Conservation (phyloP, 2,888 invertebrate species). For the Nudaria mundana region DNA sequence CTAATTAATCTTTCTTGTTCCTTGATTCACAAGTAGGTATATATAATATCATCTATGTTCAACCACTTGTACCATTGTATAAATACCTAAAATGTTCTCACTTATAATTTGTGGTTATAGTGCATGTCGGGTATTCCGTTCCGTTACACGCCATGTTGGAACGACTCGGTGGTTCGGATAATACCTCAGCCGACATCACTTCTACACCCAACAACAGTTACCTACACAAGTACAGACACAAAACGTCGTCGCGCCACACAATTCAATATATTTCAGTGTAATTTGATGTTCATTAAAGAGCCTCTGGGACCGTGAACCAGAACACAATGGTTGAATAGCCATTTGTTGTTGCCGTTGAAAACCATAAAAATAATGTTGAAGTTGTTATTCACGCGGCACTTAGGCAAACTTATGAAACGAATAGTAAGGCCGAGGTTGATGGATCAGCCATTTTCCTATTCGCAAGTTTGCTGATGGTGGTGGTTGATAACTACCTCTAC, state of each 20-base stretch:
- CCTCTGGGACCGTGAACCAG: conserved; percentile 79
- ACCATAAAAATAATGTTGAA: conserved; percentile 71
- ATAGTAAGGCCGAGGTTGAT: conserved; percentile 56
- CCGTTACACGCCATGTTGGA: conserved; percentile 72
- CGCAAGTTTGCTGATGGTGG: conserved; percentile 41
- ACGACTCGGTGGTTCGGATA: conserved; percentile 64
- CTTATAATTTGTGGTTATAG: conserved; percentile 79
- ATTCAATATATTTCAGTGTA: conserved; percentile 80
- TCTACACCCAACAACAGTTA: conserved; percentile 67
- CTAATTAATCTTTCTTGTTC: too few relatives aligned
- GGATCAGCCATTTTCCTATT: conserved; percentile 50
- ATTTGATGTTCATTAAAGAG: conserved; percentile 81
- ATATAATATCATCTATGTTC: too few relatives aligned
- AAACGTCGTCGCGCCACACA: conserved; percentile 74
- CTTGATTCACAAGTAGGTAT: too few relatives aligned
- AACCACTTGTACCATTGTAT: too few relatives aligned
- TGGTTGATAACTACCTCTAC: conserved; percentile 43
- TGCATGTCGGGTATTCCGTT: conserved; percentile 77
- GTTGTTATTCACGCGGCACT: conserved; percentile 72
- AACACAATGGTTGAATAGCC: conserved; percentile 81
- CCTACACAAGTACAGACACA: conserved; percentile 65
- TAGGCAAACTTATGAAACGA: conserved; percentile 71
- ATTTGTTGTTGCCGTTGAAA: conserved; percentile 78
- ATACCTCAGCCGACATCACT: conserved; percentile 49
- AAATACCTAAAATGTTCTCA: conserved; percentile 79